Base-by-base conservation (phyloP, 2,888 invertebrate species). In the Nezara viridula region DNA sequence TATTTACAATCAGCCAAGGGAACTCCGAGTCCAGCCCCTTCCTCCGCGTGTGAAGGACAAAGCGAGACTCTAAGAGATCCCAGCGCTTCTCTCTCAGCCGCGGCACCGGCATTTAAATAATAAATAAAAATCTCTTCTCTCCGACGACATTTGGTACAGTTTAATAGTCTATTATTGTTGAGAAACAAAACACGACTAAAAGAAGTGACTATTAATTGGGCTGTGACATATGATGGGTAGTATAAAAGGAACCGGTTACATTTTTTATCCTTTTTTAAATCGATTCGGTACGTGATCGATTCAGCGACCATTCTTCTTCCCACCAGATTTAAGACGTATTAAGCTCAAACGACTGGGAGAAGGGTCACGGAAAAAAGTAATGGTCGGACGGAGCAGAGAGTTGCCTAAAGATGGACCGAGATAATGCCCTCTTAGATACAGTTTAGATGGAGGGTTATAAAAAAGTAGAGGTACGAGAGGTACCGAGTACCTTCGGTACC, bases 381-480 rank as follows among this genome's bases (percentile, higher is more conserved):
- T 60, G 60, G 60, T 60, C 60, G 60, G 27, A 60, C n/a, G 27
- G 60, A 27, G 27, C 2, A 3, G 14, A 27, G 60, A 27, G 55
- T 60, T 27, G 60, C 27, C 60, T 60, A 60, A 60, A 60, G 60
- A 27, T 32, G 60, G 60, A 27, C 12, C 16, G 14, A n/a, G 12
- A 16, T 60, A 60, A 60, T 60, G 60, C 60, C 27, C 60, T 60
- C 60, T 60, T 60, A 60, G 60, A 60, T 60, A 60, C 60, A 60
- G 60, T 60, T 60, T 60, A 60, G 60, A 60, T 60, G 60, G 27
- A 16, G 5, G 27, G 60, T 27, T 60, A 16, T 14, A 60, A 55
- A 55, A 44, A 55, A 60, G 55, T 55, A n/a, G n/a, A n/a, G 27
- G 60, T 60, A 60, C 60, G 1, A 27, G 10, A 44, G 10, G 44